Evolutionary conservation across 2,113 vertebrate species (phyloP), one percentile per base, ranked within the genome.

Genomic region (Pagrus major): DNA sequence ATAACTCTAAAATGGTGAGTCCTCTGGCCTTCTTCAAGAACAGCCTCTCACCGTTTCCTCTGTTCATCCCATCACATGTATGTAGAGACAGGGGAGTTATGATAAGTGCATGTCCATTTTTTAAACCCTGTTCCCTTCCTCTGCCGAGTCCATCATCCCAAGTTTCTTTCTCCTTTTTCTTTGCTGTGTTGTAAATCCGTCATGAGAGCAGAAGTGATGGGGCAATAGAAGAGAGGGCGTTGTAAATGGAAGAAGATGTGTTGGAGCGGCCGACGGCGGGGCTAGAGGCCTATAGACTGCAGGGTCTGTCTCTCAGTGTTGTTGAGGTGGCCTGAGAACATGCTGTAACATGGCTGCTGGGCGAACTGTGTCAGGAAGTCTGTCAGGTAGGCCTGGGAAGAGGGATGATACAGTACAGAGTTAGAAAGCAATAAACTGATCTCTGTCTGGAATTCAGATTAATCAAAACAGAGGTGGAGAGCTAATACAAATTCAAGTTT

Each of bases 301-400:
- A 99, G 92, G 35, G 97, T 96, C 78, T 97, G 94, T 94, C 96
- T 96, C 82, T 99, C 98, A 0, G 93, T 93, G 87, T 96, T 97
- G 85, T 96, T 99, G 85, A 99, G 96, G 89, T 99, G 98, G 84
- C 97, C 95, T 18, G 97, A 99, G 93, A 99, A 99, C 95, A 97
- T 95, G 67, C 95, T 94, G 88, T 98, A 99, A 92, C 97, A 99
- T 1, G 98, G 97, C 90, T 99, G 98, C 94, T 98, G 98, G 21
- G 98, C 96, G 82, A 99, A 99, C 94, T 99, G 98, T 49, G 96
- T 96, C 85, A 99, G 95, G 94, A 98, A 99, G 69, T 99, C 97
- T 0, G 98, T 99, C 88, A 99, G 96, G 88, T 99, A 99, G 3
- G 97, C 97, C 98, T 99, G 90, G 5, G 25, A 33, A 78, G 51